phyloP scores from a whole-genome alignment of 2,888 invertebrate genomes.

The Poecilus cupreus region DNA sequence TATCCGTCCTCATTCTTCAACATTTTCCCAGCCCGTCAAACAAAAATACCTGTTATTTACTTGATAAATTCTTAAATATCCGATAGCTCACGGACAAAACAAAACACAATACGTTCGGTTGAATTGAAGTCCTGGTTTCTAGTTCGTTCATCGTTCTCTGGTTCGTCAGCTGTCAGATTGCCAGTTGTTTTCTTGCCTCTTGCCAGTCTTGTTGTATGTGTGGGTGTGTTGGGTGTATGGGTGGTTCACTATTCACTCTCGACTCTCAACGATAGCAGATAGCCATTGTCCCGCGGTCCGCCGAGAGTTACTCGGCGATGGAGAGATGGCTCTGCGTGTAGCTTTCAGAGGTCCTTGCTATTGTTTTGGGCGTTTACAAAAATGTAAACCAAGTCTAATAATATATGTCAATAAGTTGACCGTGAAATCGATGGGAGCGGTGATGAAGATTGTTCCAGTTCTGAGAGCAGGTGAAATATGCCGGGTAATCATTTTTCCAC shows the following conservation, averaged over 20 bases:
- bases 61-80: conserved; percentile 26
- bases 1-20: not conserved
- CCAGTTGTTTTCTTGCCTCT: not conserved
- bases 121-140: not conserved
- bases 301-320: not conserved
- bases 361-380: too few species aligned
- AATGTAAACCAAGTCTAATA: too few species aligned
- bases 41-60: conserved; percentile 4
- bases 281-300: not conserved
- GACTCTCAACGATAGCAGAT: not conserved
- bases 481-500: conserved; percentile 36
- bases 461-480: conserved; percentile 16
- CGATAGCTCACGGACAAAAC: too few species aligned
- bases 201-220: not conserved
- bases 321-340: conserved; percentile 10
- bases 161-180: conserved; percentile 9
- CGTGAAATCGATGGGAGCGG: too few species aligned
- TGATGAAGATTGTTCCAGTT: conserved; percentile 17
- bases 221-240: not conserved
- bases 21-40: not conserved
- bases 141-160: not conserved
- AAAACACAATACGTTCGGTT: not conserved
- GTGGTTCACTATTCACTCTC: not conserved
- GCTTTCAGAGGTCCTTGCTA: not conserved
- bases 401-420: too few species aligned